phyloP scores from a whole-genome alignment of 2,113 vertebrate genomes.

The Cinclus mexicanus region DNA sequence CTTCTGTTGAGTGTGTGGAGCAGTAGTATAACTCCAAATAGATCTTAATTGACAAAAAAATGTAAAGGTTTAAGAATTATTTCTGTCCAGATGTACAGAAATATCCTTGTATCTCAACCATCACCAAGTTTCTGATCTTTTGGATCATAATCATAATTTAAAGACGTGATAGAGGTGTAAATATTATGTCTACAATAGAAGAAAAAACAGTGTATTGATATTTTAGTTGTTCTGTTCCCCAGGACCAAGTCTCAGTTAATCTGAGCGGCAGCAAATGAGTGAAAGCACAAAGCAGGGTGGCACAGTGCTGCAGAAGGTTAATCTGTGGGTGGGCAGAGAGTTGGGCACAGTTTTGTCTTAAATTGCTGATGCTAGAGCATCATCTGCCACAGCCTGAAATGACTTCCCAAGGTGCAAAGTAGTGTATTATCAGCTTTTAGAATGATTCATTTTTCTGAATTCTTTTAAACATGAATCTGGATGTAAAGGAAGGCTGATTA shows the following conservation, averaged over 20 bases:
- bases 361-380: not conserved
- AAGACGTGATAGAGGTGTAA: not conserved
- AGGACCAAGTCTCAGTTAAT: not conserved
- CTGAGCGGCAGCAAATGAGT: not conserved
- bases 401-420: constrained; percentile 40
- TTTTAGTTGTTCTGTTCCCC: not conserved
- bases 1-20: not conserved
- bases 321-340: not conserved
- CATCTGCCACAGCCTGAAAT: constrained; percentile 26
- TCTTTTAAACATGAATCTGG: constrained; percentile 30
- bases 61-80: not conserved
- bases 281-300: not conserved
- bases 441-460: constrained; percentile 56
- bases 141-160: not conserved
- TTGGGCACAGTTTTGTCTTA: not conserved
- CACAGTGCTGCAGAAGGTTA: not conserved
- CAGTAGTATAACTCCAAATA: not conserved
- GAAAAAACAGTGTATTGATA: not conserved
- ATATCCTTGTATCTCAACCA: not conserved
- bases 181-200: not conserved
- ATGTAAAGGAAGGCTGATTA: constrained; percentile 56
- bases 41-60: not conserved
- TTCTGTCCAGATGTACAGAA: not conserved
- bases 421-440: constrained; percentile 13
- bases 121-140: not conserved